phyloP scores from a whole-genome alignment of 2,113 vertebrate genomes.

The rabbit (Oryctolagus cuniculus) region mOryCun1.1 NC_091433.1:145538001-145538500 shows the following conservation, averaged over 20 bases:
- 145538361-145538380: not conserved
- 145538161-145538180: too few relatives aligned
- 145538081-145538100: too few relatives aligned
- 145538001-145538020: too few relatives aligned
- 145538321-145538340: conserved; percentile 50
- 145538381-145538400: conserved; percentile 3
- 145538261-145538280: not conserved
- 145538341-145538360: not conserved
- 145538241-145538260: not conserved
- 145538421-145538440: conserved; percentile 46
- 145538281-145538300: not conserved
- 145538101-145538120: too few relatives aligned
- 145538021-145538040: too few relatives aligned
- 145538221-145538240: not conserved
- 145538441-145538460: conserved; percentile 63
- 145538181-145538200: conserved; percentile 32
- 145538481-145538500: conserved; percentile 13
- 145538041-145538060: too few relatives aligned
- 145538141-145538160: too few relatives aligned
- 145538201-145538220: not conserved
- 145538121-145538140: too few relatives aligned
- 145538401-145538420: not conserved
- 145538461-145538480: not conserved
- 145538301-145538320: not conserved
- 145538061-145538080: too few relatives aligned